These are phyloP conservation scores for Argyrosomus japonicus DNA, from an alignment of 2,113 vertebrate species.

Conservation along the genomic window DNA sequence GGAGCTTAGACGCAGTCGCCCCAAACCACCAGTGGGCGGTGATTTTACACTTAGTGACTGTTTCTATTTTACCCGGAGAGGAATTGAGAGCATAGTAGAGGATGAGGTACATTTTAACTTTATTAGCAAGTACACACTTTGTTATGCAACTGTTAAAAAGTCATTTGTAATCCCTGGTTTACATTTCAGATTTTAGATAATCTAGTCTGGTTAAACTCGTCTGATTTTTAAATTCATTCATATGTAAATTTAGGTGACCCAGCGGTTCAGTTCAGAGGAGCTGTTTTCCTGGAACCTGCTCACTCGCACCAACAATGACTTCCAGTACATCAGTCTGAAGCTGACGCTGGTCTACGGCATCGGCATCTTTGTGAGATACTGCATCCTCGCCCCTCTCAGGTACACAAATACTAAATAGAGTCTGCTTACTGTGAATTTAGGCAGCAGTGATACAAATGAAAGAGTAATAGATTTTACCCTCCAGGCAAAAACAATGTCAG, in stretches of 20 bases:
- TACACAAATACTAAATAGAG: constrained; percentile 82
- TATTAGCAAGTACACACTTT: background rate
- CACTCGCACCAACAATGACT: constrained; percentile 94
- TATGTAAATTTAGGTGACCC: constrained; percentile 85
- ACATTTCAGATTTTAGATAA: background rate
- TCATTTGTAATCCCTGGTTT: background rate
- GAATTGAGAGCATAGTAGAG: constrained; percentile 95
- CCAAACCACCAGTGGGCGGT: constrained; percentile 78
- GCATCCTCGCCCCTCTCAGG: constrained; percentile 94
- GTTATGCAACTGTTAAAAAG: background rate
- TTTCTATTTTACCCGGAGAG: constrained; percentile 94
- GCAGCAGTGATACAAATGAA: background rate
- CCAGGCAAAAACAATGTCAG: background rate
- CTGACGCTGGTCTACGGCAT: constrained; percentile 91
- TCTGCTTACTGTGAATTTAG: background rate
- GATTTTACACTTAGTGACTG: constrained; percentile 93
- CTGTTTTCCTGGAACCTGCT: constrained; percentile 97
- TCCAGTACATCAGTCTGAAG: constrained; percentile 92
- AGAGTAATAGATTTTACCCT: background rate
- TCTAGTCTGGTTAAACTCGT: too few species aligned
- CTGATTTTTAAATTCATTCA: background rate
- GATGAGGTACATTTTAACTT: constrained; percentile 83
- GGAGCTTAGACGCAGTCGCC: constrained; percentile 84
- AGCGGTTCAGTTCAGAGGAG: constrained; percentile 95
- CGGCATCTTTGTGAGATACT: constrained; percentile 92